Evolutionary conservation across 1,140 invertebrate species (phyloP), one percentile per base, ranked within the genome.

Genomic region (Drosophila bipectinata): DNA sequence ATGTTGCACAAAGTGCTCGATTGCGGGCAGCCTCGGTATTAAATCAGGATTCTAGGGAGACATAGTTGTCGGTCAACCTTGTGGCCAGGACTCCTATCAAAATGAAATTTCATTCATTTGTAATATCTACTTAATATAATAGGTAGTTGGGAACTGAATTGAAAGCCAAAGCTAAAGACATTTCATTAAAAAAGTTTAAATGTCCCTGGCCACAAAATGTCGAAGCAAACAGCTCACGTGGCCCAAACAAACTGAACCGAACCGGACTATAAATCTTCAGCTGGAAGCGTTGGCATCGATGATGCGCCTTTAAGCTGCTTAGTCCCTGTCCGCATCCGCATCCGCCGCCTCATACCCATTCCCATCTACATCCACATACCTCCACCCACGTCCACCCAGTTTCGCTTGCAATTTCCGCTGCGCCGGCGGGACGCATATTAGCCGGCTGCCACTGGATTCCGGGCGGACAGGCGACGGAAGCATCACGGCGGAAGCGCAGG

Each of bases 241-340:
- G 60, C 79, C 84, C 55, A 80, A 68, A 60, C 72, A 54, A 60
- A 67, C 60, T 56, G 58, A 56, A 51, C 62, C 24, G 57, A 64
- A 54, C 56, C 51, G 55, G 44, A 85, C 78, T 54, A 88, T 85
- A 85, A 85, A 85, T 85, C 82, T 78, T 68, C 63, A 68, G 66
- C 47, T 64, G 57, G 24, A 72, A 57, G 76, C 58, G 77, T 54
- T 62, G 75, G 59, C 79, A 83, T 72, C 82, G 78, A 81, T 88
- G 78, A 87, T 78, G 83, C 82, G 74, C 58, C 83, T 76, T 85
- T 82, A 87, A 87, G 82, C 83, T 53, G 82, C 82, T 85, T 85
- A 85, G 83, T 64, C 44, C 34, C 72, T 67, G 28, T 56, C 58
- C 60, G 28, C 49, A 44, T 45, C 34, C 47, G 18, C 58, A 6